Base-by-base conservation (phyloP, 2,797 vertebrate genomes). In the Lithobates sylvaticus region DNA sequence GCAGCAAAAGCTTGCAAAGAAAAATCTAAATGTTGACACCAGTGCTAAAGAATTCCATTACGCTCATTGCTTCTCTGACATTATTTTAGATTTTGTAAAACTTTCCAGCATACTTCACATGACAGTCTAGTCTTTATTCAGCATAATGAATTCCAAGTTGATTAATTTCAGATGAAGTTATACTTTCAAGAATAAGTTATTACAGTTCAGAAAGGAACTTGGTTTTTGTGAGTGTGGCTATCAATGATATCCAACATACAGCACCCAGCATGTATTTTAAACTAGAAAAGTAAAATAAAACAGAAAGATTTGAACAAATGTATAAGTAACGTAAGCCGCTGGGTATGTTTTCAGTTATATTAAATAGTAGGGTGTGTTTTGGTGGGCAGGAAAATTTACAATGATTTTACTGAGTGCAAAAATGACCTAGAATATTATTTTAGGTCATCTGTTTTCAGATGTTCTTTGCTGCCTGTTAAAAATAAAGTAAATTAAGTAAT, bases 1-100 rank as follows among this genome's bases (percentile, higher is more conserved):
- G 68, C n/a, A 68, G 13, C 23, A 15, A 64, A 82, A 68, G 39
- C 26, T 72, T 71, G 79, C 34, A 27, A 68, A 54, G 58, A 68
- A 83, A 80, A 73, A 76, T 74, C 29, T 65, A 23, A 29, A 69
- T 21, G 76, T 69, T 87, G 68, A 81, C 83, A 70, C 68, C 7
- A 39, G 68, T 87, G 84, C 87, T 88, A 84, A 88, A 83, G 26
- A 34, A 76, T 44, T 32, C 15, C 39, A 36, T 69, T 76, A 54
- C 39, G 27, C 58, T 64, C 44, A 75, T 68, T 29, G 12, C 54
- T 68, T 71, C 44, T 34, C 74, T 47, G 44, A 47, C 70, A 65
- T 54, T 47, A 61, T 83, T 42, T 78, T 47, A 78, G 50, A 39
- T 77, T 77, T 77, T 29, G 23, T 39, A 23, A 67, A n/a, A 67